Base-by-base conservation (phyloP, 2,888 invertebrate species). In the Anorthoa munda region DNA sequence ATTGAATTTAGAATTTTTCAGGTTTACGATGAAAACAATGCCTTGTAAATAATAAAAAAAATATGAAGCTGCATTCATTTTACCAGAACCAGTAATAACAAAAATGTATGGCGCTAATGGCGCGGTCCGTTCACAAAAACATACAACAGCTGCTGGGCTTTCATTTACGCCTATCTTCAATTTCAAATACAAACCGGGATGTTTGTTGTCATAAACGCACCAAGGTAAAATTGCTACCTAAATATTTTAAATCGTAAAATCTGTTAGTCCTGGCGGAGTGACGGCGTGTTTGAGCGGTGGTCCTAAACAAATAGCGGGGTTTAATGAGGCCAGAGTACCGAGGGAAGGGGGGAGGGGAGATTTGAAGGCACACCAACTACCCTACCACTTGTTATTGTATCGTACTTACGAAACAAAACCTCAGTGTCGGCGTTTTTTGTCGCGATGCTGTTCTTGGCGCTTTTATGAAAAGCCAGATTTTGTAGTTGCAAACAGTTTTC, bases 171-270 rank as follows among this genome's bases (percentile, higher is more conserved):
- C 70, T 81, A 81, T 81, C 85, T 74, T 75, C 73, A 82, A 81
- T 86, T 78, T 69, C 74, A 87, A 88, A 91, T 90, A 92, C 91
- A 93, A 93, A 90, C 89, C 86, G 84, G 87, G 87, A 89, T 94
- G 92, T 94, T 94, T 94, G 93, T 93, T 92, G 92, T 92, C 92
- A 90, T 93, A 93, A 93, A 92, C 89, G 92, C 90, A 90, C 91
- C 87, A 91, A 92, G 92, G 91, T 92, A 91, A 93, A 93, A 92
- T 92, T 90, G 92, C 90, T 90, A 87, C 90, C 90, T 94, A 93
- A 95, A 95, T 95, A 95, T 95, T 94, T 95, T 94, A 94, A 95
- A 95, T 91, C 92, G 91, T 91, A 92, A 94, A 95, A 94, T 95
- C 93, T 92, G 94, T 93, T 95, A 93, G 93, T 93, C 92, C 90